Conservation (phyloP, 2,888 invertebrate species). For the Papilio gigon region DNA sequence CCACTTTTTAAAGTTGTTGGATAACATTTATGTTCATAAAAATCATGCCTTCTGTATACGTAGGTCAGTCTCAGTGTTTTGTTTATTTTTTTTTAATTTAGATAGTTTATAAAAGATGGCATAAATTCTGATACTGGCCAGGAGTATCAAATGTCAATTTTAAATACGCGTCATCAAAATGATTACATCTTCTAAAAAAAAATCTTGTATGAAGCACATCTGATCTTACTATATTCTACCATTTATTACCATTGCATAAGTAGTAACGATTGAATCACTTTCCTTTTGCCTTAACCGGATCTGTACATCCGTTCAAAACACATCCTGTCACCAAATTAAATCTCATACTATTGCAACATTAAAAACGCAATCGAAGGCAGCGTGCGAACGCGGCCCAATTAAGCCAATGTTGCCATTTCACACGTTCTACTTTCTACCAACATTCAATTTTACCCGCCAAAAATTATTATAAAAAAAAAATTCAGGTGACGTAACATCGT, state of each 20-base stretch:
- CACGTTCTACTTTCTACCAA: conserved; percentile 76
- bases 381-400: conserved; percentile 43
- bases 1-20: no score
- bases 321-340: conserved; percentile 30
- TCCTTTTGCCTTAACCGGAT: conserved; percentile 25
- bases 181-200: no score
- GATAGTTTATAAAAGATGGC: no score
- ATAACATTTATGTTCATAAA: no score
- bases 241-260: conserved; percentile 12
- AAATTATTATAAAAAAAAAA: conserved; percentile 55
- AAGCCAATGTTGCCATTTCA: conserved; percentile 64
- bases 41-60: no score
- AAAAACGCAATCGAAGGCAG: conserved; percentile 31
- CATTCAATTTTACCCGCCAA: conserved; percentile 73
- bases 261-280: conserved; percentile 11
- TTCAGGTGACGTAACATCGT: conserved; percentile 67
- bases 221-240: conserved; percentile 1
- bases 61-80: no score
- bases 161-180: no score
- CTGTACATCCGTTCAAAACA: conserved; percentile 25
- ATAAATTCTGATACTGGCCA: no score
- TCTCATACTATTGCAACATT: conserved; percentile 29
- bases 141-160: no score
- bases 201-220: background rate
- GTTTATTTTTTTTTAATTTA: no score